phyloP scores from a whole-genome alignment of 1,140 invertebrate species.

The Trypoxylus dichotomus region DNA sequence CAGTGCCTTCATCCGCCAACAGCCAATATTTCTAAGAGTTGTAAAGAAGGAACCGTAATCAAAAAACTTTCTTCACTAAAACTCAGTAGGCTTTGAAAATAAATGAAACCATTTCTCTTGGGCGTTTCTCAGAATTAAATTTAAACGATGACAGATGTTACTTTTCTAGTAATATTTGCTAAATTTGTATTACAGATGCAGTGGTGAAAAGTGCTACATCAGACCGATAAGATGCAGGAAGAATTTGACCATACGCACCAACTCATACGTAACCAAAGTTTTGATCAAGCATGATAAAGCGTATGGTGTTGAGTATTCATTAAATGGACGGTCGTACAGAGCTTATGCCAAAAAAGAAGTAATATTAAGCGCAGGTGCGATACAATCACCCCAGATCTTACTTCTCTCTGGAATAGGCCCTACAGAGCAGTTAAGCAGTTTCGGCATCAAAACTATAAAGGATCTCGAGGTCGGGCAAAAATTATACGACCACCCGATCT shows the following conservation, averaged over 20 bases:
- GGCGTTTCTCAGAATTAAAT: no score
- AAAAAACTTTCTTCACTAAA: no score
- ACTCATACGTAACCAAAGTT: conserved; percentile 77
- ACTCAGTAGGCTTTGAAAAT: no score
- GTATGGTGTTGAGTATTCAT: conserved; percentile 57
- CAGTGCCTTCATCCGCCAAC: no score
- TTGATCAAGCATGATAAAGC: conserved; percentile 73
- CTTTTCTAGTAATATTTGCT: no score
- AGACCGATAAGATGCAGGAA: conserved; percentile 59
- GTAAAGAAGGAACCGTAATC: no score
- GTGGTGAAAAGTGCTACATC: no score
- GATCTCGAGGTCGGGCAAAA: not conserved
- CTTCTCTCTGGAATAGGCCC: conserved; percentile 83
- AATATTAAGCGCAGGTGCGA: conserved; percentile 69
- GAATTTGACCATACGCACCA: conserved; percentile 83
- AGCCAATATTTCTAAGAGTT: no score
- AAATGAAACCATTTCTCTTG: no score
- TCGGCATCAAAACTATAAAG: conserved; percentile 47
- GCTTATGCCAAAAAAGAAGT: conserved; percentile 64
- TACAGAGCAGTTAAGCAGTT: conserved; percentile 57
- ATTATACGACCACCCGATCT: not conserved
- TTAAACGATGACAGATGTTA: no score
- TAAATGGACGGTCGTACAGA: no score
- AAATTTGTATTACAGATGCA: no score
- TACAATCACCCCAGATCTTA: conserved; percentile 78